Evolutionary conservation across 2,113 vertebrate genomes (phyloP).

Genomic region (Pantherophis guttatus): DNA sequence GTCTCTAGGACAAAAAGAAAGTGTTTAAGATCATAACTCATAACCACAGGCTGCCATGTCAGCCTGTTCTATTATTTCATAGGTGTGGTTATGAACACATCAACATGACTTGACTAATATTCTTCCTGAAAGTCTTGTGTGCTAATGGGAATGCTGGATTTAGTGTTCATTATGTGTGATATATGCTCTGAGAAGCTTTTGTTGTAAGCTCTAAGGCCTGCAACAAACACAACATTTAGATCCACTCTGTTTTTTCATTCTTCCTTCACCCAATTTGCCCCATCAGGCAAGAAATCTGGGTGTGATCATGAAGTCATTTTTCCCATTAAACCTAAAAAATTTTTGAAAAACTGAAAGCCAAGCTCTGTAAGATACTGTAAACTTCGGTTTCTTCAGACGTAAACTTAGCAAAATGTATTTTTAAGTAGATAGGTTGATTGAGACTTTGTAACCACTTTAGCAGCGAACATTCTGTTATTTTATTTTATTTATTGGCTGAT

Average conservation of each 20-base stretch:
- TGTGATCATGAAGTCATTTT: not conserved
- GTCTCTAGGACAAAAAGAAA: not conserved
- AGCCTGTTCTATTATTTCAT: not conserved
- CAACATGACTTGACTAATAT: not conserved
- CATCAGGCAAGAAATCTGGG: not conserved
- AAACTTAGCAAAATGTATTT: not conserved
- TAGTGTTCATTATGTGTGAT: not conserved
- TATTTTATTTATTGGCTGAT: not conserved
- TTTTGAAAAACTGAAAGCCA: not conserved
- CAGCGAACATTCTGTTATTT: not conserved
- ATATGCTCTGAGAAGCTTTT: not conserved
- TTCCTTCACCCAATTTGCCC: not conserved
- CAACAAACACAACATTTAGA: not conserved
- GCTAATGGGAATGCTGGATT: not conserved
- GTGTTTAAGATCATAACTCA: not conserved
- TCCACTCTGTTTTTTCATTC: not conserved
- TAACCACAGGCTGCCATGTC: not conserved
- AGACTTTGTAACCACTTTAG: not conserved
- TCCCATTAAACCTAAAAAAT: not conserved
- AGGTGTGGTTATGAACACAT: not conserved
- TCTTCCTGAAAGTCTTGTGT: not conserved
- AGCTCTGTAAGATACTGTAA: not conserved
- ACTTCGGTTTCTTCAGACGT: not conserved
- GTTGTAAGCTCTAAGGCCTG: not conserved
- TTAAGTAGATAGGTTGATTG: not conserved